Conservation (phyloP, 2,113 vertebrate genomes). For the Symphodus melops region DNA sequence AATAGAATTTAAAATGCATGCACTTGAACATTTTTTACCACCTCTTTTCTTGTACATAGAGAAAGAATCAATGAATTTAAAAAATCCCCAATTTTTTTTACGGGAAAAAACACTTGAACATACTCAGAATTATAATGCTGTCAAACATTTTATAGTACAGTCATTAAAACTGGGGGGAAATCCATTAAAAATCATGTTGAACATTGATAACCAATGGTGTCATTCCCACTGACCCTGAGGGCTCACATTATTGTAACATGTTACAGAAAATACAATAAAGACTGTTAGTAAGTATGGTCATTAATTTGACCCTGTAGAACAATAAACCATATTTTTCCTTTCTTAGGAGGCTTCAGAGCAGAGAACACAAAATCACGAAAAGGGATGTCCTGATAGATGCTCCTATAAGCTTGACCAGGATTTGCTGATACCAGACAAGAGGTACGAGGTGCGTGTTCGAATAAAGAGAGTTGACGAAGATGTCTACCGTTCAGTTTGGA, state of each 20-base stretch:
- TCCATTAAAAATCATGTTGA: no score
- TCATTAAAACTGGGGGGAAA: no score
- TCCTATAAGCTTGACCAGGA: neutral
- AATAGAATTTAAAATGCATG: no score
- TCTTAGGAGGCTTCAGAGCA: conserved; percentile 9
- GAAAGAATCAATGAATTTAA: no score
- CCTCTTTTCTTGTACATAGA: no score
- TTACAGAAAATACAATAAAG: neutral
- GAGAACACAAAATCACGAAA: no score
- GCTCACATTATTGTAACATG: neutral
- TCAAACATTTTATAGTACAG: no score
- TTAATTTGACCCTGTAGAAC: neutral
- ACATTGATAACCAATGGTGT: neutral
- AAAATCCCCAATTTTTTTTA: no score
- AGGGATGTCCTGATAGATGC: neutral
- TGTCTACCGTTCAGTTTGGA: conserved; percentile 47
- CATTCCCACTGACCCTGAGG: neutral
- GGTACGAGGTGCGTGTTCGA: conserved; percentile 44
- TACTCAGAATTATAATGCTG: no score
- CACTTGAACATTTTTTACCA: no score
- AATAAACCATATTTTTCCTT: neutral
- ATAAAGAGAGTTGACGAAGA: no score
- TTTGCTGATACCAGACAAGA: conserved; percentile 11
- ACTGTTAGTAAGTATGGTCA: neutral
- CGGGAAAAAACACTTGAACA: no score